phyloP scores from a whole-genome alignment of 2,113 vertebrate species.

The Acrocephalus arundinaceus region DNA sequence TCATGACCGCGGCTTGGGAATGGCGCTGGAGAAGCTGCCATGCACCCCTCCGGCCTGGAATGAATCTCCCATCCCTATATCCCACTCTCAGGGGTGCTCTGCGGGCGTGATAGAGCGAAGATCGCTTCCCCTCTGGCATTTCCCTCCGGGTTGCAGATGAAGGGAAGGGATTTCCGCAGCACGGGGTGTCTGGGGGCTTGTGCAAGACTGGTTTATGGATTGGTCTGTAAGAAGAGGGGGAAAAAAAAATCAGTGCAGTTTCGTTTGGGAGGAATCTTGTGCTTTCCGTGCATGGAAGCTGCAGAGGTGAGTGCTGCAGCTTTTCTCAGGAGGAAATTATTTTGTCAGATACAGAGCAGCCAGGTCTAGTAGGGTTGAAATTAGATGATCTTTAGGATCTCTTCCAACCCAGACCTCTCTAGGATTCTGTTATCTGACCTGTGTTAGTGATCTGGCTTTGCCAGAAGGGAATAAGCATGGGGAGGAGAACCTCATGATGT shows the following conservation, averaged over 20 bases:
- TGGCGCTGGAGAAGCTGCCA: neutral
- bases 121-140: neutral
- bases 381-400: neutral
- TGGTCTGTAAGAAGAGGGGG: neutral
- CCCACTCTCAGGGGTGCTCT: accelerated
- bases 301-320: neutral
- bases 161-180: neutral
- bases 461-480: neutral
- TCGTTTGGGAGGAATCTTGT: neutral
- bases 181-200: neutral
- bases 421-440: neutral
- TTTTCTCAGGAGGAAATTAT: neutral
- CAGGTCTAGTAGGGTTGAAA: neutral
- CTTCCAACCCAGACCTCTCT: neutral
- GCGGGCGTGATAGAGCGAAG: neutral
- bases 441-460: neutral
- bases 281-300: neutral
- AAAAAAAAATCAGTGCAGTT: neutral
- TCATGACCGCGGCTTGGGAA: accelerated
- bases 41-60: accelerated
- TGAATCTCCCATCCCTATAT: accelerated
- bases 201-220: neutral
- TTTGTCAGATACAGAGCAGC: neutral
- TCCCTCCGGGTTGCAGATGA: neutral
- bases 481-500: neutral